Conservation (phyloP, 2,888 invertebrate genomes). For the Metallyticus violacea region DNA sequence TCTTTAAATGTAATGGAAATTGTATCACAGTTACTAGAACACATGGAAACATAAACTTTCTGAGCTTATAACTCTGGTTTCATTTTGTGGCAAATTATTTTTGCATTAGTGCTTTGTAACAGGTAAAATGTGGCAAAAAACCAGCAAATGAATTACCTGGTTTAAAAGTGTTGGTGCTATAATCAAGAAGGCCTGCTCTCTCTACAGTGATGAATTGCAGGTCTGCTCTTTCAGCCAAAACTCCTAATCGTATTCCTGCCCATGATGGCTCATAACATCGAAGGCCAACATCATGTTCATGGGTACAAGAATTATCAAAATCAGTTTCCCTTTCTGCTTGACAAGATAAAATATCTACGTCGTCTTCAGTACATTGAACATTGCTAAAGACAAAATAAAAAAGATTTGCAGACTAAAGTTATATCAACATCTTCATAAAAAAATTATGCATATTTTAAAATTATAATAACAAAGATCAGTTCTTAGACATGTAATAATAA, state of each 20-base stretch:
- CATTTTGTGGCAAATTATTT: no score
- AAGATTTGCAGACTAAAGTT: no score
- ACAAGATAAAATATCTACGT: constrained; percentile 86
- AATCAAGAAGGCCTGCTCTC: constrained; percentile 91
- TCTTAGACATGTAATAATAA: no score
- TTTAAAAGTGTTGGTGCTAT: constrained; percentile 80
- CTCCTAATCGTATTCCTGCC: constrained; percentile 90
- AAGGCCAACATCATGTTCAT: constrained; percentile 84
- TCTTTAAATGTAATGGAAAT: no score
- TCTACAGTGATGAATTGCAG: constrained; percentile 86
- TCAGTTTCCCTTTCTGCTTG: constrained; percentile 70
- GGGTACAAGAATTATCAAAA: constrained; percentile 85
- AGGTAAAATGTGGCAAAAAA: no score
- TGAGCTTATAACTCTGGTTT: no score
- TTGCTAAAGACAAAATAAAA: constrained; percentile 54
- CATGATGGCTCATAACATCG: constrained; percentile 88
- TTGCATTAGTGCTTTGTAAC: no score
- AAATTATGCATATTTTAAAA: no score
- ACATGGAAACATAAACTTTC: no score
- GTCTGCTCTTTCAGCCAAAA: constrained; percentile 81
- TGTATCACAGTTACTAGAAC: no score
- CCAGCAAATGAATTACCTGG: constrained; percentile 51
- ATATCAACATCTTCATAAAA: no score
- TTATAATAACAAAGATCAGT: no score
- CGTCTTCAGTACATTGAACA: constrained; percentile 87